Evolutionary conservation across 2,888 invertebrate species (phyloP), one percentile per base, ranked within the genome.

Genomic region (Megastigmus dorsalis): DNA sequence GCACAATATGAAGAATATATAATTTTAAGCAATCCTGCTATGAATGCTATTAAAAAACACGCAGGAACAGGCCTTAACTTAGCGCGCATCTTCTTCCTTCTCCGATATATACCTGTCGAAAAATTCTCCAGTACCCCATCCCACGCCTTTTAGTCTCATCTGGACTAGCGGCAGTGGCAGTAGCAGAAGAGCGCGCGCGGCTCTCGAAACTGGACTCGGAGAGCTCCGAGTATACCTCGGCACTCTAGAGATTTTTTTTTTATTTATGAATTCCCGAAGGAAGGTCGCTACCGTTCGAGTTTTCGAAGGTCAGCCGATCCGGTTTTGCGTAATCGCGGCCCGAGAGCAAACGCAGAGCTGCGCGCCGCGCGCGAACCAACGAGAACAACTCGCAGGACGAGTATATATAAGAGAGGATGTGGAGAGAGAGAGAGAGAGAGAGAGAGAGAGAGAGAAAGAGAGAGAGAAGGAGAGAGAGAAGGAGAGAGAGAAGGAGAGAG

Each of bases 271-370:
- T 69, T 74, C 69, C 62, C 69, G 55, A 9, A 38, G 71, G 66
- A 75, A 72, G 76, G 68, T 68, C 69, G 76, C 76, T 74, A 74
- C 76, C 76, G 76, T 77, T 73, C 76, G 76, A 76, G 38, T 76
- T 74, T 70, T 74, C 71, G 74, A 77, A 77, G 77, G 77, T 75
- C 74, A 72, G 50, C 59, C 77, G 68, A 77, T 74, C 77, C 77
- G 77, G 77, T 77, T 77, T 77, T 72, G 71, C 77, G 77, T 77
- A 77, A 74, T 75, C 68, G 72, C 63, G 30, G 33, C 15, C 36
- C 5, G 52, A 70, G 45, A n/a, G n/a, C n/a, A n/a, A n/a, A n/a
- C n/a, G n/a, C n/a, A n/a, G n/a, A n/a, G n/a, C n/a, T n/a, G 20
- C 33, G 18, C n/a, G 26, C 20, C 23, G 36, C 59, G 63, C 26